Base-by-base conservation (phyloP, 1,140 invertebrate genomes). In the Berghia stephanieae region DNA sequence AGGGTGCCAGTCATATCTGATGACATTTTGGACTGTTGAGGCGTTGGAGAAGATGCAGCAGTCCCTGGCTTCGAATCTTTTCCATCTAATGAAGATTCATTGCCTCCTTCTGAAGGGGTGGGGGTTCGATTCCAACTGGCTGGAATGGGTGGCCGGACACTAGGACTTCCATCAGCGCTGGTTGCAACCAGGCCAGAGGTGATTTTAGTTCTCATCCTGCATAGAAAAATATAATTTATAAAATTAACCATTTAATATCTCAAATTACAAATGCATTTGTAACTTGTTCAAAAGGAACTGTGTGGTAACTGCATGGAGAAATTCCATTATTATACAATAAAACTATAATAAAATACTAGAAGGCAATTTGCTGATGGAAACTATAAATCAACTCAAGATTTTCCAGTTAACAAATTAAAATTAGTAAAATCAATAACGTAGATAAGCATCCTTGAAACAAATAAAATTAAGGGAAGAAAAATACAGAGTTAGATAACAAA, bases 181-280 rank as follows among this genome's bases (percentile, higher is more conserved):
- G 60, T 68, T 24, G 63, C 63, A n/a, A 76, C 52, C 43, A 76
- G 63, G 52, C 63, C 74, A 46, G 60, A 42, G 63, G 18, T 68
- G 27, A 76, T 46, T 76, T 76, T 76, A 18, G 44, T 67, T 76
- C 44, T 76, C 74, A 76, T 76, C 42, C 74, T 76, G 63, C 44
- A 76, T 67, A 49, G 21, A 75, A 36, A 38, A 68, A 68, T 8
- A 70, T 27, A 21, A 46, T 24, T n/a, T n/a, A n/a, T n/a, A n/a
- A n/a, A n/a, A n/a, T n/a, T n/a, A 70, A 44, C 10, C 8, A 16
- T 31, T 18, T 63, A 10, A 27, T 63, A 63, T 27, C 13, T 38
- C 21, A 31, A 67, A 31, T 6, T 67, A 34, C 27, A 67, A 18
- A 67, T 21, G 4, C 38, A 5, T 67, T 67, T 18, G 21, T 67